These are phyloP conservation scores for Noctua pronuba DNA, from an alignment of 2,888 invertebrate genomes.

Conservation along the genomic window DNA sequence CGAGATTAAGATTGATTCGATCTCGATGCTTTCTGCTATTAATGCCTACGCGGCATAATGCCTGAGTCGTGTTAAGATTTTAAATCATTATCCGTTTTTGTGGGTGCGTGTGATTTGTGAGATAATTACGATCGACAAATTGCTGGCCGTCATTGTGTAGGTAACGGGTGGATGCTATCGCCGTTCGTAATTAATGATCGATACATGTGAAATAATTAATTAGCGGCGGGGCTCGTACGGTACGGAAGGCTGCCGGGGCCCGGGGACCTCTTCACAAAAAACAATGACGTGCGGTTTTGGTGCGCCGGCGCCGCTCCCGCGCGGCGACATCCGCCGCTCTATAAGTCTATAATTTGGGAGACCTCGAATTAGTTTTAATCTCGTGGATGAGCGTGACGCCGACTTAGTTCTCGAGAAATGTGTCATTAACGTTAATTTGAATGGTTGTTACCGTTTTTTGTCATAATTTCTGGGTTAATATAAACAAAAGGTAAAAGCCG, in stretches of 20 bases:
- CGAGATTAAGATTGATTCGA: constrained; percentile 90
- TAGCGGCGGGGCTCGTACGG: constrained; percentile 84
- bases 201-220: constrained; percentile 91
- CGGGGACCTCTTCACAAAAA: constrained; percentile 87
- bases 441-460: constrained; percentile 82
- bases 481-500: constrained; percentile 70
- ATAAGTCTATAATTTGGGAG: constrained; percentile 88
- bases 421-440: constrained; percentile 89
- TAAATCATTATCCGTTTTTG: constrained; percentile 87
- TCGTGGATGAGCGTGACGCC: constrained; percentile 88
- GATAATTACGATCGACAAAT: constrained; percentile 90
- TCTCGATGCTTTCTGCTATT: constrained; percentile 89
- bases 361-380: constrained; percentile 90
- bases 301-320: constrained; percentile 86
- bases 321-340: constrained; percentile 87
- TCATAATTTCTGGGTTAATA: constrained; percentile 72
- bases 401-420: constrained; percentile 84
- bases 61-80: constrained; percentile 85
- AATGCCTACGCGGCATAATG: constrained; percentile 86
- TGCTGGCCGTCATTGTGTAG: constrained; percentile 87
- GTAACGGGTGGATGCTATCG: constrained; percentile 85
- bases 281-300: constrained; percentile 90
- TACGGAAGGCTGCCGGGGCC: constrained; percentile 77
- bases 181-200: constrained; percentile 89
- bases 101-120: constrained; percentile 84